A percentile compares a stretch with the other conserved stretches of the same genome.
These are phyloP conservation scores for Orchesella flavescens DNA, from an alignment of 2,888 invertebrate genomes.

Conservation along the genomic window DNA sequence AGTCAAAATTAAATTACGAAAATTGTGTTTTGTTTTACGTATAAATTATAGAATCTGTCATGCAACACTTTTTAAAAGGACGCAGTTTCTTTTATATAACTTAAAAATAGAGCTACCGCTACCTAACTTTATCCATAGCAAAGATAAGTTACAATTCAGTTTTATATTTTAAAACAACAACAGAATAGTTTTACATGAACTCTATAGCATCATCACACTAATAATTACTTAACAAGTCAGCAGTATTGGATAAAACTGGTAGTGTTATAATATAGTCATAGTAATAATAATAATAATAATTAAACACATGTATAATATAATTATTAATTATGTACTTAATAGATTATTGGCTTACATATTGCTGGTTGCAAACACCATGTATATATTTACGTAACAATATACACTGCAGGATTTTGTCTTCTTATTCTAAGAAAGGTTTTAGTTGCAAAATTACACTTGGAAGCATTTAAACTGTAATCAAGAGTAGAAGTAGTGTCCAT, in stretches of 20 bases:
- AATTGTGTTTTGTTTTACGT: constrained; percentile 14
- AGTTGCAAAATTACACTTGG: constrained; percentile 51
- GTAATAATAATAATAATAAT: neutral
- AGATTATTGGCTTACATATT: constrained; percentile 31
- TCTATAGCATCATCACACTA: constrained; percentile 24
- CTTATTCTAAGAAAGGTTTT: constrained; percentile 12
- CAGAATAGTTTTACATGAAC: neutral
- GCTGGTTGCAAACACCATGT: constrained; percentile 47
- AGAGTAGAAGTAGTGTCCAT: constrained; percentile 40
- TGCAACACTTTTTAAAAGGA: constrained; percentile 29
- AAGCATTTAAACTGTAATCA: constrained; percentile 53
- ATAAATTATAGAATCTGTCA: constrained; percentile 47
- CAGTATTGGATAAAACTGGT: constrained; percentile 44
- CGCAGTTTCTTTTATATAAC: constrained; percentile 1
- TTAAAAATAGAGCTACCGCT: constrained; percentile 25
- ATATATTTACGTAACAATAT: constrained; percentile 5
- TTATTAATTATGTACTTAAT: too few species aligned
- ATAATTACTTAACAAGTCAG: constrained; percentile 21
- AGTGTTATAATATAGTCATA: constrained; percentile 15
- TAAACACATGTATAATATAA: neutral
- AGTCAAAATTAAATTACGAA: constrained; percentile 32
- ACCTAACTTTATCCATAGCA: constrained; percentile 23
- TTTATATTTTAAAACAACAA: constrained; percentile 20
- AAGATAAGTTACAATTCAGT: constrained; percentile 51
- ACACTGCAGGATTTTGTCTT: neutral